These are phyloP conservation scores for Phycodurus eques DNA, from an alignment of 2,113 vertebrate species.

Conservation along the genomic window DNA sequence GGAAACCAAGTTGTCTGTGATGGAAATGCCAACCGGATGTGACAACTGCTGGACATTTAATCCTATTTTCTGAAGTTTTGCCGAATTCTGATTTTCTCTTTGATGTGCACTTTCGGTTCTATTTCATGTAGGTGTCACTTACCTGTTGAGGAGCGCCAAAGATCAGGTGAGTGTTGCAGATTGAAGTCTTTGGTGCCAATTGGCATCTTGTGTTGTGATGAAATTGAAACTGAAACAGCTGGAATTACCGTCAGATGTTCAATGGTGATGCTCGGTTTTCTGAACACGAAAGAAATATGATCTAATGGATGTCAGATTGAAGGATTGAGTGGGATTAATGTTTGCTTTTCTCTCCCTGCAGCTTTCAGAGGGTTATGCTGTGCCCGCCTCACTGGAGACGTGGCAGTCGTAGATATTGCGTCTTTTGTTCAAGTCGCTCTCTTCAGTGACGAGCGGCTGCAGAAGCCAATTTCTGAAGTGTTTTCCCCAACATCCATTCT, in stretches of 20 bases:
- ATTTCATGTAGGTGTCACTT: too few species aligned
- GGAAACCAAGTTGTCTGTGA: too few species aligned
- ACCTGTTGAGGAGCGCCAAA: not conserved
- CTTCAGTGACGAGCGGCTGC: not conserved
- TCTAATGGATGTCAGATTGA: not conserved
- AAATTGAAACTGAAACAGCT: conserved; percentile 52
- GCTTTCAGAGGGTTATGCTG: not conserved
- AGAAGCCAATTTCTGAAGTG: not conserved
- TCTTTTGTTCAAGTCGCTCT: not conserved
- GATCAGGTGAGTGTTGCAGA: not conserved
- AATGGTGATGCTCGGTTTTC: conserved; percentile 82
- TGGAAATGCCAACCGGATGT: too few species aligned
- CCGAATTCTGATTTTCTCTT: not conserved
- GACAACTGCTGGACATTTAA: too few species aligned
- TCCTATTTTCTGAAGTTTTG: too few species aligned
- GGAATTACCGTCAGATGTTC: conserved; percentile 89
- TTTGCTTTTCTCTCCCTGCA: not conserved
- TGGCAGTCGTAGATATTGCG: too few species aligned
- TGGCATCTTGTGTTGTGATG: conserved; percentile 37
- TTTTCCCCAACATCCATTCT: not conserved
- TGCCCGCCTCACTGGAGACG: too few species aligned
- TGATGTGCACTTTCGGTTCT: not conserved
- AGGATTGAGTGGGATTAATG: not conserved
- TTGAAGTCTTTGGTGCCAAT: not conserved
- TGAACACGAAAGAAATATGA: conserved; percentile 55